Percentiles rank a stretch among this genome's conserved stretches.
These are phyloP conservation scores for Penaeus vannamei DNA, from an alignment of 1,140 invertebrate species.

Conservation along the genomic window DNA sequence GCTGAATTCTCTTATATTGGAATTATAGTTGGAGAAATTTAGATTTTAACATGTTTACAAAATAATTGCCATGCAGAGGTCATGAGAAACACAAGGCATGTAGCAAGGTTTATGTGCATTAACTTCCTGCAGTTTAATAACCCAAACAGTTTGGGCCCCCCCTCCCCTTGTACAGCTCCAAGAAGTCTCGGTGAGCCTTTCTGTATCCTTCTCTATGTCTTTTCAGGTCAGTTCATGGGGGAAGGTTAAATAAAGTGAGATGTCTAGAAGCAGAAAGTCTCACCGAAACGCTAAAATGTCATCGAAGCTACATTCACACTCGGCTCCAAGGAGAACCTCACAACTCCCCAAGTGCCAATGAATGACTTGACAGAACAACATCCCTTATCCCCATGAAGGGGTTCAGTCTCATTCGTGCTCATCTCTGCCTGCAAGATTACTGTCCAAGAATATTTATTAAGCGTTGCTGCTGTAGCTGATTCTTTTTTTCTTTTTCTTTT, in stretches of 20 bases:
- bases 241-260: slow-evolving; percentile 58
- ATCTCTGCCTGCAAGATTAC: too few species aligned
- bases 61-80: not conserved
- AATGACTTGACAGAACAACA: not conserved
- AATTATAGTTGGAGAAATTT: too few species aligned
- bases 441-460: not conserved
- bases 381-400: too few species aligned
- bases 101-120: not conserved
- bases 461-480: slow-evolving; percentile 31
- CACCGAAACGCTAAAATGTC: slow-evolving; percentile 47
- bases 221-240: slow-evolving; percentile 65
- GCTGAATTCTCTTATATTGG: too few species aligned
- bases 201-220: slow-evolving; percentile 61
- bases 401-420: too few species aligned
- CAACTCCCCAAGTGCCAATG: slow-evolving; percentile 10
- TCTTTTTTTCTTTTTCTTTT: too few species aligned
- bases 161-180: not conserved
- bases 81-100: slow-evolving; percentile 51
- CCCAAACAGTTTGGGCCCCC: not conserved
- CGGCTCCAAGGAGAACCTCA: slow-evolving; percentile 28
- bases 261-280: slow-evolving; percentile 59
- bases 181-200: slow-evolving; percentile 58
- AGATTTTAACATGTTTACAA: not conserved
- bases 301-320: slow-evolving; percentile 27
- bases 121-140: slow-evolving; percentile 13